Evolutionary conservation across 2,797 vertebrate species (phyloP), one percentile per base, ranked within the genome.

Genomic region (Ceyx erithaca): DNA sequence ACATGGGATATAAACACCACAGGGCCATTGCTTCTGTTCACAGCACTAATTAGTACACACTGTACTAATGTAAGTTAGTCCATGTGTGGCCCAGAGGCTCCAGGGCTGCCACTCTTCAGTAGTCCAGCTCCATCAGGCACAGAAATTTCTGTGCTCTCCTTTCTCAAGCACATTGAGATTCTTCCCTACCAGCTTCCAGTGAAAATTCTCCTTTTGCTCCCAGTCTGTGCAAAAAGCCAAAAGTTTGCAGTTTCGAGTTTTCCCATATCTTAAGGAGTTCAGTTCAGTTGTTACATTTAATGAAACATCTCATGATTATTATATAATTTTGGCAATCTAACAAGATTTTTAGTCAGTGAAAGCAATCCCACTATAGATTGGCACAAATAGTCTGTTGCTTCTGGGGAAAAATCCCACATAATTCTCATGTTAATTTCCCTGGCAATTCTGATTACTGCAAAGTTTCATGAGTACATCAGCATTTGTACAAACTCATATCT

Each of bases 401-500:
- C 26, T 48, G 28, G 40, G 4, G 6, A 59, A 5, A 88, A 81
- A 14, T 20, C 10, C 4, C 33, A 78, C n/a, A 25, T 78, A 71
- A 54, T 28, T 64, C 13, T 75, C 25, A 9, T 41, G 12, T 41
- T 59, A 59, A 52, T 73, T 70, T 89, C 33, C 33, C n/a, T 20
- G 21, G 72, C 9, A 81, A 33, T 80, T 90, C 6, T 48, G 41
- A 28, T 45, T 86, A 49, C 51, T 87, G 69, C 35, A 73, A 40
- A 67, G 57, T 89, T 96, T 87, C 72, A 66, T 63, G 58, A 80
- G 64, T 71, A 21, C 54, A 52, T 52, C 49, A 51, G 49, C 49
- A 30, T 30, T 91, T 95, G 72, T 43, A 76, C 49, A 84, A 90
- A 52, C 17, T 73, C 26, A 75, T 43, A 75, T 87, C 33, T 95